Conservation (phyloP, 2,113 vertebrate species). For the Gallinago media region DNA sequence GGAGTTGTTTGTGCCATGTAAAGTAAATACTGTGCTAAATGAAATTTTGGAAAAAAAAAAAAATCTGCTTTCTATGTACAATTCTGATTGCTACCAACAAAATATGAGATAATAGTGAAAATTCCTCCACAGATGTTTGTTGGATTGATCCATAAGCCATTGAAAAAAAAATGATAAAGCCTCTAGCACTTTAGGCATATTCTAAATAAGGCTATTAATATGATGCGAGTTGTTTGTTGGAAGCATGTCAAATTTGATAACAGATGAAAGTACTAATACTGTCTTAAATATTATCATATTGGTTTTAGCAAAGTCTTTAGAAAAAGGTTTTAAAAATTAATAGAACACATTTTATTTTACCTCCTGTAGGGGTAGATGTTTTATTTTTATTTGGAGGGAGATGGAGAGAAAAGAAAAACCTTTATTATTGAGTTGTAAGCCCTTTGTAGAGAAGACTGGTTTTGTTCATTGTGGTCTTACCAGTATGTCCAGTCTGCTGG, state of each 20-base stretch:
- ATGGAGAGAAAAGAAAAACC: background rate
- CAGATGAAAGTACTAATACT: background rate
- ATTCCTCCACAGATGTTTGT: background rate
- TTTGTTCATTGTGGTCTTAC: background rate
- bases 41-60: background rate
- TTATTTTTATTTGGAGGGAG: background rate
- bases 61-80: background rate
- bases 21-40: background rate
- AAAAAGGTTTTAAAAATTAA: background rate
- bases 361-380: fast-evolving
- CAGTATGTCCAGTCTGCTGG: background rate
- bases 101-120: background rate
- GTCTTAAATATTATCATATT: background rate
- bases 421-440: background rate
- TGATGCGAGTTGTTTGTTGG: background rate
- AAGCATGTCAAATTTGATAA: background rate
- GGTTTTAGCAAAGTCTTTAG: background rate
- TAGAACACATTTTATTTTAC: background rate
- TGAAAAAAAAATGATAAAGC: background rate
- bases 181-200: background rate
- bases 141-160: background rate
- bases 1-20: background rate
- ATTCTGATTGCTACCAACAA: background rate
- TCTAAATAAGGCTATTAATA: background rate
- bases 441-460: background rate